Evolutionary conservation across 2,113 vertebrate species (phyloP).

Genomic region (Xyrauchen texanus): DNA sequence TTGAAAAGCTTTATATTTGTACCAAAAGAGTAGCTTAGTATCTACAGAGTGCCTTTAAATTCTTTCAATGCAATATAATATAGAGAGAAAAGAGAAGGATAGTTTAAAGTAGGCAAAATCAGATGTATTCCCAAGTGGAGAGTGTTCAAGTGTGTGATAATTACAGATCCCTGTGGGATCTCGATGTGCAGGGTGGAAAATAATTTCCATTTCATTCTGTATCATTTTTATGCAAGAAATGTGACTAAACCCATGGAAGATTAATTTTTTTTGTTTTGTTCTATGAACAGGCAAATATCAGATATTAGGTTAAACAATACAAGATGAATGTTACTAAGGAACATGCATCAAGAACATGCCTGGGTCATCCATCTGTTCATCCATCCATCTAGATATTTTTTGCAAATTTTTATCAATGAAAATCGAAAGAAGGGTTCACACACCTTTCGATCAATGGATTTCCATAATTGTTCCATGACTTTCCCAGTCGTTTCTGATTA

Average conservation of each 20-base stretch:
- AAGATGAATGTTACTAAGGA: too few relatives aligned
- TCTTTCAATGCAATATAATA: neutral
- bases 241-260: neutral
- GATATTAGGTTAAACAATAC: too few relatives aligned
- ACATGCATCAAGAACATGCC: too few relatives aligned
- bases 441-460: too few relatives aligned
- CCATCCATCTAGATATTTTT: too few relatives aligned
- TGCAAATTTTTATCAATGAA: too few relatives aligned
- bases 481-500: too few relatives aligned
- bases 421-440: too few relatives aligned
- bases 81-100: neutral
- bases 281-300: too few relatives aligned
- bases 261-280: neutral
- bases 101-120: constrained; percentile 18
- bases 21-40: constrained; percentile 4
- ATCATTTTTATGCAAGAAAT: constrained; percentile 40
- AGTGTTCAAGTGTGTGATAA: constrained; percentile 34
- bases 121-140: constrained; percentile 11
- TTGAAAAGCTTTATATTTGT: neutral
- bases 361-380: too few relatives aligned
- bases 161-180: constrained; percentile 39
- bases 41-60: neutral
- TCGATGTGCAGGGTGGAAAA: constrained; percentile 14
- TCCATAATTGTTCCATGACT: too few relatives aligned
- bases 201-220: constrained; percentile 31